Base-by-base conservation (phyloP, 2,888 invertebrate species). In the Linyphia triangularis region DNA sequence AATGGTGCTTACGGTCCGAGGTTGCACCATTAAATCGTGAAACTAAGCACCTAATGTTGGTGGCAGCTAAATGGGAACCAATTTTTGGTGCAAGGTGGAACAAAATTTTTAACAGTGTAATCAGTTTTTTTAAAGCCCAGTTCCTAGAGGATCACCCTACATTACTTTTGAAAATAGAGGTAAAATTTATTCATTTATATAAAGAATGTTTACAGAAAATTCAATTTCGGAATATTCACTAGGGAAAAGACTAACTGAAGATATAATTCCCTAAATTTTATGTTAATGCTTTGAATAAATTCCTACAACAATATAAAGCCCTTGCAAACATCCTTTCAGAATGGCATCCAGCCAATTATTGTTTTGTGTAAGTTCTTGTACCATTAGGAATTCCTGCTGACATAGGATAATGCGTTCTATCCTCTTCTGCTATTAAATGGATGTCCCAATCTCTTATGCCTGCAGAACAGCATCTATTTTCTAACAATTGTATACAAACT, bases 281-380 rank as follows among this genome's bases (percentile, higher is more conserved):
- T 16, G 13, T 16, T 37, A 40, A 22, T 19, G 37, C 70, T 73
- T 83, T 67, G 33, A 73, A 63, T 65, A 73, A 51, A 63, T 30
- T 37, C 33, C 28, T 1, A n/a, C 57, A 61, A 30, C n/a, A 33
- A 51, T 28, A 24, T 16, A 13, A 65, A 65, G 65, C 37, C 61
- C 24, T 24, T 22, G 63, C 22, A 65, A 30, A 30, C 30, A 63
- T 33, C 19, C 40, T 43, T 22, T 28, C 51, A 26, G 9, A 9
- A 57, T 83, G 83, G 83, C 73, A 83, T 24, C 19, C 30, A 73
- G 83, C 83, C 73, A 83, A 73, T 83, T 83, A 73, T 73, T 83
- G 73, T 73, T 51, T 51, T 57, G 69, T 65, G 65, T 43, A 30
- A 51, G 28, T 61, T 69, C 81, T 69, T 83, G 26, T 22, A 30